Conservation (phyloP, 2,797 vertebrate genomes). For the Vultur gryphus region DNA sequence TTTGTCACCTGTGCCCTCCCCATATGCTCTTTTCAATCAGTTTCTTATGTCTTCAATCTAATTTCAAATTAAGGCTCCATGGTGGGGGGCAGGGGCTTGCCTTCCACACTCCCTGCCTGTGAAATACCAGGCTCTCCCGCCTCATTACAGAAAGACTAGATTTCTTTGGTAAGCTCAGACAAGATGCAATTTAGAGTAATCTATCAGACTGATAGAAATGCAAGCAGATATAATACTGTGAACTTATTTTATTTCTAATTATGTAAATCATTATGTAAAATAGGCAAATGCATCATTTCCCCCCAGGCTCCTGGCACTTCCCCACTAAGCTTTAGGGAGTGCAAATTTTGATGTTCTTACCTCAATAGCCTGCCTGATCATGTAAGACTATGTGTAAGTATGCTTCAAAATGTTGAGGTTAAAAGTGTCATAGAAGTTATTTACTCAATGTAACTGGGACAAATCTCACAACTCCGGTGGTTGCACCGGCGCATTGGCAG, state of each 20-base stretch:
- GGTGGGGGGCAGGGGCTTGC: not conserved
- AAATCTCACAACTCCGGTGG: not conserved
- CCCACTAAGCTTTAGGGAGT: constrained; percentile 30
- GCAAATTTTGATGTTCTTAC: constrained; percentile 23
- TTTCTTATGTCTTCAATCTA: not conserved
- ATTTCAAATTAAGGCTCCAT: not conserved
- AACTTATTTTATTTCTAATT: constrained; percentile 47
- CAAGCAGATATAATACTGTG: not conserved
- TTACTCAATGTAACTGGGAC: not conserved
- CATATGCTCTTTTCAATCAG: constrained; percentile 35
- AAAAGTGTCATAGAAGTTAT: not conserved
- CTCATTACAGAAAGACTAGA: not conserved
- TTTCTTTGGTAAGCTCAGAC: not conserved
- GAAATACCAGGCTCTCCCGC: not conserved
- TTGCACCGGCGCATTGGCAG: not conserved
- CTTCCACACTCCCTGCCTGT: not conserved
- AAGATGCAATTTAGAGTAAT: not conserved
- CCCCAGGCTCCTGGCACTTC: constrained; percentile 25
- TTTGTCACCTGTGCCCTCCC: constrained; percentile 22
- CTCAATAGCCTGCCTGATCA: constrained; percentile 55
- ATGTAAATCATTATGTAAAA: constrained; percentile 30
- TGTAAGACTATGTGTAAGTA: not conserved
- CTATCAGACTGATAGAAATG: constrained; percentile 40
- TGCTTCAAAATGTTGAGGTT: not conserved
- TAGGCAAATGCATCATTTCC: not conserved